These are phyloP conservation scores for Enteromius trimaculatus DNA, from an alignment of 2,797 vertebrate genomes.

Conservation along the genomic window DNA sequence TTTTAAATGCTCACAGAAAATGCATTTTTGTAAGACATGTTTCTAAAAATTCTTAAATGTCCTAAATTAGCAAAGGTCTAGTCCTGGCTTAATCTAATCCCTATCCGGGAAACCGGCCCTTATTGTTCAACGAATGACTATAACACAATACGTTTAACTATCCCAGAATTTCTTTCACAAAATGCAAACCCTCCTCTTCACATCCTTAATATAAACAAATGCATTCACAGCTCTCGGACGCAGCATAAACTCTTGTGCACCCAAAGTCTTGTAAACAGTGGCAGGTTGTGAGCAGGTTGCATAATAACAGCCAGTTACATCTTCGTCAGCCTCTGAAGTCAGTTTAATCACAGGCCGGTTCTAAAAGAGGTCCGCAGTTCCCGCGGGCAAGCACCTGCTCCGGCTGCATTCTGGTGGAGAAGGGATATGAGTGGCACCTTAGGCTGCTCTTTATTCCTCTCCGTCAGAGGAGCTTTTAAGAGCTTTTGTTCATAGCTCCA, in stretches of 20 bases:
- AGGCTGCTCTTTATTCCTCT: slow-evolving; percentile 52
- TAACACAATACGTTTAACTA: not conserved
- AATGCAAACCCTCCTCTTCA: not conserved
- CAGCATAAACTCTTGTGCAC: not conserved
- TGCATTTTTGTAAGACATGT: too few relatives aligned
- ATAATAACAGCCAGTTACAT: slow-evolving; percentile 18
- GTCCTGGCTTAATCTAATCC: too few relatives aligned
- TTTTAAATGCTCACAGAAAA: too few relatives aligned
- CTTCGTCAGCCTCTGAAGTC: not conserved
- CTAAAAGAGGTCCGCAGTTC: slow-evolving; percentile 23
- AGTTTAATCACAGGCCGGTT: slow-evolving; percentile 8
- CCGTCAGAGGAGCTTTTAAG: slow-evolving; percentile 53
- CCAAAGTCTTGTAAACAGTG: not conserved
- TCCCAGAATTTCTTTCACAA: not conserved
- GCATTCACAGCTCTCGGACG: not conserved
- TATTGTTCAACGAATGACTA: not conserved
- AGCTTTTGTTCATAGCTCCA: slow-evolving; percentile 49
- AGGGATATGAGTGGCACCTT: slow-evolving; percentile 56
- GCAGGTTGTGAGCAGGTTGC: slow-evolving; percentile 7
- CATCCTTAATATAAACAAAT: not conserved
- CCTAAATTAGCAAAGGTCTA: too few relatives aligned
- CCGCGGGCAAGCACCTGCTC: slow-evolving; percentile 52
- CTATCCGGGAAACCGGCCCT: too few relatives aligned
- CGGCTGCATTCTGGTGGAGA: slow-evolving; percentile 4
- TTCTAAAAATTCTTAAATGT: too few relatives aligned